Evolutionary conservation across 2,888 invertebrate genomes (phyloP).

Genomic region (Argyresthia albistria): DNA sequence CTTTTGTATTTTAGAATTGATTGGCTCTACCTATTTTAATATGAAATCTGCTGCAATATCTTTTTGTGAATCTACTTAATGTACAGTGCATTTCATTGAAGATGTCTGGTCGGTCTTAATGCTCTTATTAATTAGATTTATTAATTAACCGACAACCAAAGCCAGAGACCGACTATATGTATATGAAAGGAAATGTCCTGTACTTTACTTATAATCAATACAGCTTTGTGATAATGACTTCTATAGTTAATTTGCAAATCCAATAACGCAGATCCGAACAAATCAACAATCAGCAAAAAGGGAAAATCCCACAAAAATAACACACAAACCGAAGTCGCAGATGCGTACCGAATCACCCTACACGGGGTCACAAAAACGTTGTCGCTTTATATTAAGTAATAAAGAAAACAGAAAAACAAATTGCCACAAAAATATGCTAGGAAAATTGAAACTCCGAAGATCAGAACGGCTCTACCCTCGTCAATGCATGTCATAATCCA

Average conservation of each 20-base stretch:
- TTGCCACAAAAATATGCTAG: conserved; percentile 19
- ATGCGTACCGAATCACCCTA: conserved; percentile 41
- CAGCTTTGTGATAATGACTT: too few relatives aligned
- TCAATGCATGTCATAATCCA: conserved; percentile 35
- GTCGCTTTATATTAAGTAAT: conserved; percentile 35
- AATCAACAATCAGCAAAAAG: conserved; percentile 11
- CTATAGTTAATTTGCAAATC: too few relatives aligned
- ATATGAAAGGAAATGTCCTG: too few relatives aligned
- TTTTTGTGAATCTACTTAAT: too few relatives aligned
- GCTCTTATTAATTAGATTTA: too few relatives aligned
- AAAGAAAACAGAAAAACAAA: conserved; percentile 22
- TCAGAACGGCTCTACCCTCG: conserved; percentile 25
- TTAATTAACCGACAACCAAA: too few relatives aligned
- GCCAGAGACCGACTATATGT: too few relatives aligned
- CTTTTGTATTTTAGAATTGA: conserved; percentile 8
- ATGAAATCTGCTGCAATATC: background rate
- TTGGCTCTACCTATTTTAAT: background rate
- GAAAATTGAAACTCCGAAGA: conserved; percentile 37
- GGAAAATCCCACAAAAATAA: conserved; percentile 23
- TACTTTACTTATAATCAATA: too few relatives aligned
- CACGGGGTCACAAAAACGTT: conserved; percentile 22
- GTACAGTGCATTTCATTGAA: too few relatives aligned
- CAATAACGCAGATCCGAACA: too few relatives aligned
- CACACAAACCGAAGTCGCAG: conserved; percentile 36
- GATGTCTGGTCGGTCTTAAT: too few relatives aligned